A percentile compares a stretch with the other conserved stretches of the same genome.
Conservation (phyloP, 2,113 vertebrate species). For the Athene noctua region DNA sequence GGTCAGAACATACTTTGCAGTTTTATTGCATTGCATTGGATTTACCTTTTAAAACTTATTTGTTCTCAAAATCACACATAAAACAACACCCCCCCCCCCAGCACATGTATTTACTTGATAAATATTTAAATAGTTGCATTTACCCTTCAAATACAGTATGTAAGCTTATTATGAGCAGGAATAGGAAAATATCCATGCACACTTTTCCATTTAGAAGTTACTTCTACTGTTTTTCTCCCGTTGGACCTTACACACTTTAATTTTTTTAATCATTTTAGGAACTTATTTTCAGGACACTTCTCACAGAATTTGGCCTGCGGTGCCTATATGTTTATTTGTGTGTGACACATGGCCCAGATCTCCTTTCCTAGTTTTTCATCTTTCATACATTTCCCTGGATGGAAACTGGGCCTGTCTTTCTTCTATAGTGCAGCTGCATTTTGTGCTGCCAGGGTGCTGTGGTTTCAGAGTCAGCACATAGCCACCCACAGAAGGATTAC, state of each 20-base stretch:
- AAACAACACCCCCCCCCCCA: neutral
- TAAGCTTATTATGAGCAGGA: neutral
- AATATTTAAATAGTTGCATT: constrained; percentile 59
- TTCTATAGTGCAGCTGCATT: neutral
- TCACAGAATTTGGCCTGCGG: neutral
- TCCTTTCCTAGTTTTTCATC: neutral
- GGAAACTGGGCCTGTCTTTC: neutral
- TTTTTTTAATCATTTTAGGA: neutral
- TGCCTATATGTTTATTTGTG: neutral
- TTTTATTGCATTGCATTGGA: constrained; percentile 56
- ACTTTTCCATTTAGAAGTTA: neutral
- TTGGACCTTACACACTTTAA: neutral
- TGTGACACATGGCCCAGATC: neutral
- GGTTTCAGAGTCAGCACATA: neutral
- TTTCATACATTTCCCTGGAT: neutral
- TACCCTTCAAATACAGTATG: neutral
- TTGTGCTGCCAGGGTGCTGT: neutral
- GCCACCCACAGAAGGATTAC: neutral
- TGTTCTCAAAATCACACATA: constrained; percentile 57
- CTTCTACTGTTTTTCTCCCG: neutral
- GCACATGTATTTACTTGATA: constrained; percentile 35
- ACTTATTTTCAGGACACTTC: neutral
- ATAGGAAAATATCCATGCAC: neutral
- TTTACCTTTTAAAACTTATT: constrained; percentile 63
- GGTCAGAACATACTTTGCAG: constrained; percentile 51